Percentiles rank a stretch among this genome's conserved stretches.
Evolutionary conservation across 2,797 vertebrate genomes (phyloP).

Genomic region (Rhinophrynus dorsalis): DNA sequence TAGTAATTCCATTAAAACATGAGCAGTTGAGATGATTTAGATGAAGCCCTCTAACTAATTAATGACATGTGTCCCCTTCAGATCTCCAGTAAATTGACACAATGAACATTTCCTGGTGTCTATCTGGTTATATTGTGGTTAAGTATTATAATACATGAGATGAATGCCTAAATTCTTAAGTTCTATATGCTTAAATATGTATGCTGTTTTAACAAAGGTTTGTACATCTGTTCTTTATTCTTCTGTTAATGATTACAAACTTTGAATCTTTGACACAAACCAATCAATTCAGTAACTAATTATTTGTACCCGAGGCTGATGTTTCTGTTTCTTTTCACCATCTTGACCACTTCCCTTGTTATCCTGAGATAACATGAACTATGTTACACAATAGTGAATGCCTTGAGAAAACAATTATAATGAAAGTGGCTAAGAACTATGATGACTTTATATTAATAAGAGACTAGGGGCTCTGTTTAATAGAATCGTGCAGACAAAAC

Average conservation of each 20-base stretch:
- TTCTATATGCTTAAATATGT: neutral
- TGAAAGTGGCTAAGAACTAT: no score
- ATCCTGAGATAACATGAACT: neutral
- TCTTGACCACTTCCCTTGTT: neutral
- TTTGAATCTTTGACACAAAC: neutral
- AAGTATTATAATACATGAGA: neutral
- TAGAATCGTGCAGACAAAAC: no score
- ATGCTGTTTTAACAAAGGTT: neutral
- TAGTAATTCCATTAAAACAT: neutral
- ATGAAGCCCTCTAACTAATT: neutral
- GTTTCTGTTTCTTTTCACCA: neutral
- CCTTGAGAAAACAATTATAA: no score
- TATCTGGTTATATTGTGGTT: neutral
- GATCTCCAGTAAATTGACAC: neutral
- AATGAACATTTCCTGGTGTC: neutral
- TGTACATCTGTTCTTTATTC: constrained; percentile 3
- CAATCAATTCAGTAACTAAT: neutral
- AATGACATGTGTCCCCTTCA: constrained; percentile 1
- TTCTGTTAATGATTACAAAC: neutral
- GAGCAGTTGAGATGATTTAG: neutral
- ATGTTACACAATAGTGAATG: no score
- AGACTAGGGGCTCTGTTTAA: no score
- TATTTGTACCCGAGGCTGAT: neutral
- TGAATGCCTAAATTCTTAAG: neutral
- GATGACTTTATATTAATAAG: no score